A percentile compares a stretch with the other conserved stretches of the same genome.
Conservation (phyloP, 2,113 vertebrate genomes). For the Mus musculus region GRCm39 chr6:136565501-136566000, state of each 20-base stretch:
- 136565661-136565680: background rate
- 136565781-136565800: background rate
- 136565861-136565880: too few relatives aligned
- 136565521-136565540: background rate
- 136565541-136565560: background rate
- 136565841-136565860: too few relatives aligned
- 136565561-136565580: background rate
- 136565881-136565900: too few relatives aligned
- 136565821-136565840: conserved; percentile 9
- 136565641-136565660: conserved; percentile 41
- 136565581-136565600: background rate
- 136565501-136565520: background rate
- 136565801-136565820: background rate
- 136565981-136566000: too few relatives aligned
- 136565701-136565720: background rate
- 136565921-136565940: too few relatives aligned
- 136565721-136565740: background rate
- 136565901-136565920: too few relatives aligned
- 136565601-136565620: conserved; percentile 33
- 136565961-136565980: too few relatives aligned
- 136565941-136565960: too few relatives aligned
- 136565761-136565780: background rate
- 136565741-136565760: background rate
- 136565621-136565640: background rate
- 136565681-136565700: background rate